Evolutionary conservation across 1,140 invertebrate genomes (phyloP).

Genomic region (Apis florea): DNA sequence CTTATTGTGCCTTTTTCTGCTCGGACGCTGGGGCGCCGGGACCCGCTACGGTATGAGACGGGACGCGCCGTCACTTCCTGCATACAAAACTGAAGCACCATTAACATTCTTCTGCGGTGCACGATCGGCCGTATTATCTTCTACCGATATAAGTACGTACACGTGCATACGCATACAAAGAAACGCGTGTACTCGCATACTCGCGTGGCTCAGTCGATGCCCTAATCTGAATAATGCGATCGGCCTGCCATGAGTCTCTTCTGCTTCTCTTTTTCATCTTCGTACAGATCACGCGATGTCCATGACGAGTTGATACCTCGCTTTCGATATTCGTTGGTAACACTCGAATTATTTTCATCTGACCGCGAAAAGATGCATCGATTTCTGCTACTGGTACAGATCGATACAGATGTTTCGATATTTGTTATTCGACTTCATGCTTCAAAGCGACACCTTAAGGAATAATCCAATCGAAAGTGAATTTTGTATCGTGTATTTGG

Average conservation of each 20-base stretch:
- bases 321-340: conserved; percentile 12
- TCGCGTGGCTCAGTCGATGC: conserved; percentile 52
- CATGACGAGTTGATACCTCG: conserved; percentile 20
- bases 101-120: conserved; percentile 67
- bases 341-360: neutral
- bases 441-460: neutral
- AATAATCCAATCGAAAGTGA: neutral
- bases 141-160: conserved; percentile 47
- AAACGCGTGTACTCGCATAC: conserved; percentile 39
- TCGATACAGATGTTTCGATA: neutral
- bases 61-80: conserved; percentile 68
- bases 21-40: conserved; percentile 54
- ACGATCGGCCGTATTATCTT: conserved; percentile 60
- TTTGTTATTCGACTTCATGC: neutral
- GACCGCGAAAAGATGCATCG: neutral
- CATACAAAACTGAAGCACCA: conserved; percentile 67
- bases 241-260: conserved; percentile 41
- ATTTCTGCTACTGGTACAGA: neutral
- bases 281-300: conserved; percentile 42
- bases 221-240: conserved; percentile 59
- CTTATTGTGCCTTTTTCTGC: conserved; percentile 61
- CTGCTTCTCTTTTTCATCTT: conserved; percentile 49
- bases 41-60: conserved; percentile 57
- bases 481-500: neutral
- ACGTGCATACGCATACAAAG: conserved; percentile 38